A percentile compares a stretch with the other conserved stretches of the same genome.
These are phyloP conservation scores for Beaufortia kweichowensis DNA, from an alignment of 2,113 vertebrate species.

Conservation along the genomic window DNA sequence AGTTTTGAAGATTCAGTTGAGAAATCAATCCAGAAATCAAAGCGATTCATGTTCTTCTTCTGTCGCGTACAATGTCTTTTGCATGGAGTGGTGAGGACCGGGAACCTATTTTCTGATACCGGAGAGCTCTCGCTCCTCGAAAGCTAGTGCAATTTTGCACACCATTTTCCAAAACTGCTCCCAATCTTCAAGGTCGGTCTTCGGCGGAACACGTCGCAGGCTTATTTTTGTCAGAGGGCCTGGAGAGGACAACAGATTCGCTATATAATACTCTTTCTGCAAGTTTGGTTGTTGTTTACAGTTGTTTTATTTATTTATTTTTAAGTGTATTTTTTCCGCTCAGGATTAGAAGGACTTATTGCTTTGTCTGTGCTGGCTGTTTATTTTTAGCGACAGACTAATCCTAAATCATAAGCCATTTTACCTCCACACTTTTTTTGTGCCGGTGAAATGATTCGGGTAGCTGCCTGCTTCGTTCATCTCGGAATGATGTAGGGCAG, in stretches of 20 bases:
- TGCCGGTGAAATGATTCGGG: neutral
- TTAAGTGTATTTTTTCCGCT: neutral
- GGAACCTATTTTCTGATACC: constrained; percentile 47
- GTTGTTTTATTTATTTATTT: neutral
- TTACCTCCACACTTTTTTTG: neutral
- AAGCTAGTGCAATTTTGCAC: constrained; percentile 52
- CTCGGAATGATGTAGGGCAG: constrained; percentile 1
- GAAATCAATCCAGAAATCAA: constrained; percentile 57
- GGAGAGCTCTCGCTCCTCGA: constrained; percentile 32
- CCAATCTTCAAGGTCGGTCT: constrained; percentile 51
- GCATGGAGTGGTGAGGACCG: constrained; percentile 23
- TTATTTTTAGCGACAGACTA: neutral
- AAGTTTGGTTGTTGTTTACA: constrained; percentile 24
- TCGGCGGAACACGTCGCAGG: constrained; percentile 37
- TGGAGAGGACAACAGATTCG: constrained; percentile 19
- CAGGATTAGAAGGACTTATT: neutral
- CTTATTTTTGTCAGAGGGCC: constrained; percentile 36
- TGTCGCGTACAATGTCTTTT: constrained; percentile 19
- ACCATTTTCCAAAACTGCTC: constrained; percentile 26
- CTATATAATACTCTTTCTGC: constrained; percentile 25
- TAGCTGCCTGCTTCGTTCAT: constrained; percentile 13
- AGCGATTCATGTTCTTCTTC: constrained; percentile 45
- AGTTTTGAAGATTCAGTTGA: constrained; percentile 46
- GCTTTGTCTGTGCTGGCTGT: neutral
- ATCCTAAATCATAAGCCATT: constrained; percentile 25